Evolutionary conservation across 2,797 vertebrate genomes (phyloP).

Genomic region (Oophaga sylvatica): DNA sequence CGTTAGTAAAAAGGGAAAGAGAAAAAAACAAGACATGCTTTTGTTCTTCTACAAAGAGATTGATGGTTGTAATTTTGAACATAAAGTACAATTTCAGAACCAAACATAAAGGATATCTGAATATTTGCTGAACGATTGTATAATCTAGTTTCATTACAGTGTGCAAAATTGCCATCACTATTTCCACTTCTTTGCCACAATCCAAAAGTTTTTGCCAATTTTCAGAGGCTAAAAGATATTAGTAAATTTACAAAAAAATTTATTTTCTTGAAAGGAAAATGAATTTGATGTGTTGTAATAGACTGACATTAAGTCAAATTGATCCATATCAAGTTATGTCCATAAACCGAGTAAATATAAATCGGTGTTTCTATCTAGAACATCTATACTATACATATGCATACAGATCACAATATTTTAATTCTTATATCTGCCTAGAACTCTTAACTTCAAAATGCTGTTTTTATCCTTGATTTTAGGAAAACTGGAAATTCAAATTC

Average conservation of each 20-base stretch:
- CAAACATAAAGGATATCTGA: slow-evolving; percentile 51
- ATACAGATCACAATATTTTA: neutral
- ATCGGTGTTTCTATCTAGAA: neutral
- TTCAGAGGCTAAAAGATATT: slow-evolving; percentile 6
- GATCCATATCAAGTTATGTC: neutral
- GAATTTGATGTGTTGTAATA: neutral
- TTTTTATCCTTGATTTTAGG: neutral
- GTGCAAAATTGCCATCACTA: slow-evolving; percentile 37
- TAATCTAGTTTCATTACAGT: slow-evolving; percentile 50
- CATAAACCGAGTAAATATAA: neutral
- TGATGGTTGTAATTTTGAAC: slow-evolving; percentile 57
- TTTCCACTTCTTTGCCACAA: slow-evolving; percentile 4
- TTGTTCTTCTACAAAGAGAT: slow-evolving; percentile 54
- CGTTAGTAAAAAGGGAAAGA: slow-evolving; percentile 49
- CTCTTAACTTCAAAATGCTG: neutral
- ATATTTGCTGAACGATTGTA: slow-evolving; percentile 47
- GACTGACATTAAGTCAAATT: neutral
- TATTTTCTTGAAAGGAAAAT: neutral
- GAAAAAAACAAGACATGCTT: slow-evolving; percentile 48
- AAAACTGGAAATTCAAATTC: too few relatives aligned
- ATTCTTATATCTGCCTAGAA: neutral
- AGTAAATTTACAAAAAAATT: neutral
- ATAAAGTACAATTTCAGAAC: slow-evolving; percentile 54
- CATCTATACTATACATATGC: neutral
- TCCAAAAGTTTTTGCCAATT: slow-evolving; percentile 19